Conservation (phyloP, 2,888 invertebrate genomes). For the Zelleria hepariella region DNA sequence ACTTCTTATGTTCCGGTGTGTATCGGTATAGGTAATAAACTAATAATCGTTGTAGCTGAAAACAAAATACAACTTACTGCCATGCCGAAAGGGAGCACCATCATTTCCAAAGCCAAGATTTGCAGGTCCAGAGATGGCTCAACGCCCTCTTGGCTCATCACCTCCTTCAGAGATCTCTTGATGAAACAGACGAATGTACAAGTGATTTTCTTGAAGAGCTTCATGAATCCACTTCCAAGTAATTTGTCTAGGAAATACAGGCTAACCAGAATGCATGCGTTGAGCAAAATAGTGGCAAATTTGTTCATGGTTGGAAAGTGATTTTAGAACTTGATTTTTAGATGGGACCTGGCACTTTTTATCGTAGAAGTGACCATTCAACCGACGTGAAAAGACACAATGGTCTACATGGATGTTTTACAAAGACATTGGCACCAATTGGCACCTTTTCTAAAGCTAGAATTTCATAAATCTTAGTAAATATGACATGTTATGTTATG, state of each 20-base stretch:
- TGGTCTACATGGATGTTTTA: background rate
- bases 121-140: background rate
- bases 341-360: background rate
- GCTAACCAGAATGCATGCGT: slow-evolving; percentile 28
- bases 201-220: slow-evolving; percentile 26
- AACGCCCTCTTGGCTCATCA: slow-evolving; percentile 11
- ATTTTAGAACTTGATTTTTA: too few species aligned
- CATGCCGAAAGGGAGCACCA: slow-evolving; percentile 33
- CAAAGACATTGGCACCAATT: background rate
- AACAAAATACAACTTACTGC: too few species aligned
- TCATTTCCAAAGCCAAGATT: slow-evolving; percentile 34
- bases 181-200: slow-evolving; percentile 38
- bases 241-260: slow-evolving; percentile 39
- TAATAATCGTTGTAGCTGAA: too few species aligned
- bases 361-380: background rate
- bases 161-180: slow-evolving; percentile 31
- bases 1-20: too few species aligned
- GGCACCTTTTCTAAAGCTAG: too few species aligned
- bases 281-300: background rate
- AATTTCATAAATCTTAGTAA: background rate
- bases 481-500: too few species aligned
- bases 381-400: background rate
- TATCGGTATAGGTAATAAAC: too few species aligned
- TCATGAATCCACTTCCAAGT: slow-evolving; percentile 45
- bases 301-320: background rate